phyloP scores from a whole-genome alignment of 2,113 vertebrate genomes.

The Meles meles region DNA sequence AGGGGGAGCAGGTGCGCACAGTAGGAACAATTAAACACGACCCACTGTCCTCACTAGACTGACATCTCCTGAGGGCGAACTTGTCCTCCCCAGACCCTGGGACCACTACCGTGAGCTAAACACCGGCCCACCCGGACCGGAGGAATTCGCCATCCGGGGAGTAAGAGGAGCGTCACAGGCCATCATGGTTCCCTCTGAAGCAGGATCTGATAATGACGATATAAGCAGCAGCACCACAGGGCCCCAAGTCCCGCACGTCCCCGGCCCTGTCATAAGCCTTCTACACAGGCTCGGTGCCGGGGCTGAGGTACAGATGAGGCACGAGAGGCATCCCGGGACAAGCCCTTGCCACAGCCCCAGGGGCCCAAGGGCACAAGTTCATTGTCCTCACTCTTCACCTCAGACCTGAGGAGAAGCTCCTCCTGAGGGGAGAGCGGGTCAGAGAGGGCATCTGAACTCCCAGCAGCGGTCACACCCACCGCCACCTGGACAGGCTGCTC shows the following conservation, averaged over 20 bases:
- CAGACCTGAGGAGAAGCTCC: background rate
- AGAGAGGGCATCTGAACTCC: background rate
- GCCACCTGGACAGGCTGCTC: background rate
- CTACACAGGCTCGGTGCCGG: background rate
- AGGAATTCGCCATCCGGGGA: rapidly evolving
- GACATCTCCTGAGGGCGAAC: background rate
- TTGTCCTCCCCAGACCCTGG: background rate
- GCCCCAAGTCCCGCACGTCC: background rate
- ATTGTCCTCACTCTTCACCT: background rate
- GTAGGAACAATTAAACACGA: background rate
- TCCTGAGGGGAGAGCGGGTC: background rate
- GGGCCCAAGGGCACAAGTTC: background rate
- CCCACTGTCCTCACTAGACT: background rate
- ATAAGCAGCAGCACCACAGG: rapidly evolving
- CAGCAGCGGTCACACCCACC: background rate
- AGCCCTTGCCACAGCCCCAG: background rate
- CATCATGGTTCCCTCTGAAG: rapidly evolving
- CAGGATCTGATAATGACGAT: rapidly evolving
- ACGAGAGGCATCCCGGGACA: background rate
- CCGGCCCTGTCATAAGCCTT: background rate
- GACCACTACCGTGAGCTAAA: background rate
- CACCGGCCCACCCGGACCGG: rapidly evolving
- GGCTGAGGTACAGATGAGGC: rapidly evolving
- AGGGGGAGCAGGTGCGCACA: too few relatives aligned
- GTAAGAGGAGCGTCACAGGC: background rate